A percentile compares a stretch with the other conserved stretches of the same genome.
phyloP scores from a whole-genome alignment of 2,113 vertebrate species.

The Eulemur macaco region DNA sequence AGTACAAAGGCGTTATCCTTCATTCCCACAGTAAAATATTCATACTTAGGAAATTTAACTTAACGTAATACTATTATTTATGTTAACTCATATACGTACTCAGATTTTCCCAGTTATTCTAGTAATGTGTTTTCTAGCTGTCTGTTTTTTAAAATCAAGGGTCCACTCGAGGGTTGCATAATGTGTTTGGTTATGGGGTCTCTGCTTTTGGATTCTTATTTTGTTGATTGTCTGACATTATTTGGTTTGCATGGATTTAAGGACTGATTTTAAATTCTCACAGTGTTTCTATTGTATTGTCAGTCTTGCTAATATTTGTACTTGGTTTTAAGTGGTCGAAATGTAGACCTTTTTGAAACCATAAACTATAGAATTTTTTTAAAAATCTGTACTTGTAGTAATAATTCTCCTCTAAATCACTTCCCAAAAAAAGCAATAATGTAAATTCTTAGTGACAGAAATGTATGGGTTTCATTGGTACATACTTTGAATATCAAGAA shows the following conservation, averaged over 20 bases:
- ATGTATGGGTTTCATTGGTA: background rate
- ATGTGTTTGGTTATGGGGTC: background rate
- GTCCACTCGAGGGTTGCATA: background rate
- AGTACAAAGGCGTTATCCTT: background rate
- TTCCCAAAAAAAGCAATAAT: background rate
- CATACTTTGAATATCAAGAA: background rate
- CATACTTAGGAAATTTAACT: background rate
- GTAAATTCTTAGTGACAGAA: background rate
- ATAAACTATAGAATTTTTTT: background rate
- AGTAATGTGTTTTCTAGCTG: background rate
- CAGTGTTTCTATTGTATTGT: background rate
- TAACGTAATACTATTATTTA: background rate
- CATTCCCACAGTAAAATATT: background rate
- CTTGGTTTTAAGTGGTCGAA: background rate
- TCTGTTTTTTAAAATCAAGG: background rate
- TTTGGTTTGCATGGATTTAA: constrained; percentile 30
- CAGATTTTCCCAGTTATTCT: background rate
- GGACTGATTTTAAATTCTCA: constrained; percentile 23
- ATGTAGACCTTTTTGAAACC: constrained; percentile 2
- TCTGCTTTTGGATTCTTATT: constrained; percentile 13
- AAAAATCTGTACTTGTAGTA: background rate
- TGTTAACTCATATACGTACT: background rate
- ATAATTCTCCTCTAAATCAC: background rate
- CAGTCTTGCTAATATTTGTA: background rate
- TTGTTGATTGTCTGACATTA: constrained; percentile 2